Conservation (phyloP, 2,888 invertebrate genomes). For the Ptilodon capucinus region DNA sequence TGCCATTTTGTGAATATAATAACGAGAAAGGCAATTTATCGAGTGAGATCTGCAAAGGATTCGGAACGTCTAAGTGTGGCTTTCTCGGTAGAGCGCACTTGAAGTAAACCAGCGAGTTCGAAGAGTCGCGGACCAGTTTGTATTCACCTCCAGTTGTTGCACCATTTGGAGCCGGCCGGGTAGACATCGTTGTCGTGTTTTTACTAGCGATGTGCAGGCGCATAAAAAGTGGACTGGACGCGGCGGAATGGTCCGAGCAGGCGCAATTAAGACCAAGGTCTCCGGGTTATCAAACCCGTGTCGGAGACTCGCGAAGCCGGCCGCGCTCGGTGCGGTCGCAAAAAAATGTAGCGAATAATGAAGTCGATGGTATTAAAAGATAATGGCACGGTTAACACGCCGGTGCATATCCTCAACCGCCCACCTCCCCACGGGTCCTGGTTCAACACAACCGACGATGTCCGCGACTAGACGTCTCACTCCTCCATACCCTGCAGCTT, state of each 20-base stretch:
- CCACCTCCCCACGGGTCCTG: slow-evolving; percentile 41
- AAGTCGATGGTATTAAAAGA: slow-evolving; percentile 80
- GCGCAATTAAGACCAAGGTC: slow-evolving; percentile 83
- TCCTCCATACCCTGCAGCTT: slow-evolving; percentile 20
- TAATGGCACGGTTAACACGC: slow-evolving; percentile 73
- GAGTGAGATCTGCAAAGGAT: slow-evolving; percentile 58
- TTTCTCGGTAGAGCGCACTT: slow-evolving; percentile 71
- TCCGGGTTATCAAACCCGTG: slow-evolving; percentile 82
- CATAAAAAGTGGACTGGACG: slow-evolving; percentile 80
- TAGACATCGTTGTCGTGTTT: slow-evolving; percentile 70
- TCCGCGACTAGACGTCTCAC: slow-evolving; percentile 27
- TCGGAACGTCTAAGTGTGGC: slow-evolving; percentile 49
- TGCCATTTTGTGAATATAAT: slow-evolving; percentile 39
- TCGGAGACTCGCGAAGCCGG: slow-evolving; percentile 66
- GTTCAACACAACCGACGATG: slow-evolving; percentile 31
- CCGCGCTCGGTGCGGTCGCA: slow-evolving; percentile 71
- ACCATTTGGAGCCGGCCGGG: slow-evolving; percentile 63
- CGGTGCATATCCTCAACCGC: slow-evolving; percentile 59
- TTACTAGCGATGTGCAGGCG: slow-evolving; percentile 80
- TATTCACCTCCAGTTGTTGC: slow-evolving; percentile 57
- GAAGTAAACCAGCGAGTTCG: slow-evolving; percentile 58
- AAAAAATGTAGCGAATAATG: slow-evolving; percentile 79
- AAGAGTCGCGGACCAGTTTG: slow-evolving; percentile 48
- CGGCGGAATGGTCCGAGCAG: slow-evolving; percentile 77
- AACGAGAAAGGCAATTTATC: slow-evolving; percentile 54